phyloP scores from a whole-genome alignment of 2,113 vertebrate species.

The Gopherus evgoodei region DNA sequence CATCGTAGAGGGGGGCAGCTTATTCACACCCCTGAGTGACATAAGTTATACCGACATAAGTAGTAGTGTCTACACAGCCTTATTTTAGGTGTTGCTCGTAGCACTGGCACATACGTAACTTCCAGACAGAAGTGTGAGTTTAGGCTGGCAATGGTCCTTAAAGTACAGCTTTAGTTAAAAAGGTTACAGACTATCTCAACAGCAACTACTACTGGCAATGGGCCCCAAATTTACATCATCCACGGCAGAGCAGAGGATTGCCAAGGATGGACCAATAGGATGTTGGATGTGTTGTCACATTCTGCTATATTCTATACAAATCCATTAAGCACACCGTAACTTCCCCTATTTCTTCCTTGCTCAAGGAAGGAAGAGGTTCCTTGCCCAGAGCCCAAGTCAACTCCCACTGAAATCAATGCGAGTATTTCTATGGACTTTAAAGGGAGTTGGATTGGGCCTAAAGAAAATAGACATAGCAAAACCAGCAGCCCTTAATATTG shows the following conservation, averaged over 20 bases:
- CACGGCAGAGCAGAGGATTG: neutral
- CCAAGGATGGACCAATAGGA: neutral
- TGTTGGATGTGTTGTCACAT: neutral
- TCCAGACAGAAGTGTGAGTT: constrained; percentile 8
- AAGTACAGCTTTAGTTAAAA: neutral
- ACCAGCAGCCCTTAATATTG: neutral
- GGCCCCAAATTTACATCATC: neutral
- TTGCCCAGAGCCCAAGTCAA: neutral
- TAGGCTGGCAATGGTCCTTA: constrained; percentile 2
- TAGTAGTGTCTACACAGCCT: neutral
- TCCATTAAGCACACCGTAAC: neutral
- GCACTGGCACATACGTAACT: neutral
- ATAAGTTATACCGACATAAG: neutral
- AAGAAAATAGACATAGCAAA: neutral
- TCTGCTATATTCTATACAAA: neutral
- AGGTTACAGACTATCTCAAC: neutral
- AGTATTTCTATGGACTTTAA: neutral
- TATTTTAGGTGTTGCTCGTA: neutral
- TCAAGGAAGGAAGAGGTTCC: neutral
- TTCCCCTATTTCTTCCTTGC: neutral
- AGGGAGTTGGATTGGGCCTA: neutral
- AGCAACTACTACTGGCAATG: neutral
- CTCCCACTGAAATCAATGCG: neutral
- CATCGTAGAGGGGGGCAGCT: neutral
- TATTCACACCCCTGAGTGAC: neutral